phyloP scores from a whole-genome alignment of 2,888 invertebrate genomes.

The Andrena camellia region DNA sequence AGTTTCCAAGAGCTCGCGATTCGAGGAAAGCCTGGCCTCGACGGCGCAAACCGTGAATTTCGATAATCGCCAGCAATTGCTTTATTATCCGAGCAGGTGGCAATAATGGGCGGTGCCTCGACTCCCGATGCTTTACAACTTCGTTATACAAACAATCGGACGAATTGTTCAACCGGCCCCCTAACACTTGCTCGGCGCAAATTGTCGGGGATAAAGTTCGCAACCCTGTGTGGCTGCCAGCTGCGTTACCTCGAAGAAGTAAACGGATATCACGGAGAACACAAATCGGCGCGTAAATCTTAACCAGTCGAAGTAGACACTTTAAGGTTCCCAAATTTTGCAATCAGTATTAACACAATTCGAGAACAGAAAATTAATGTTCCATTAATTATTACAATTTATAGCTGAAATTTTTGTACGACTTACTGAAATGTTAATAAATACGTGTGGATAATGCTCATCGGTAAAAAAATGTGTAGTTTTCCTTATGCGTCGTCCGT shows the following conservation, averaged over 20 bases:
- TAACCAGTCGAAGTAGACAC: too few relatives aligned
- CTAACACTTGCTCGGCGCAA: conserved; percentile 26
- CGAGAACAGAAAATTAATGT: too few relatives aligned
- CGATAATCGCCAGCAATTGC: conserved; percentile 80
- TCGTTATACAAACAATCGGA: conserved; percentile 78
- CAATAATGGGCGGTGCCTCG: conserved; percentile 70
- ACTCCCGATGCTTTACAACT: conserved; percentile 48
- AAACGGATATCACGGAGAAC: background rate
- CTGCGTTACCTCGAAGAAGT: conserved; percentile 12
- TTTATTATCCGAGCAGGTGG: conserved; percentile 80
- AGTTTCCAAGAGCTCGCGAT: conserved; percentile 49
- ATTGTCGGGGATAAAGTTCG: conserved; percentile 36
- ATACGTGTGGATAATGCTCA: too few relatives aligned
- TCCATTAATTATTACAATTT: too few relatives aligned
- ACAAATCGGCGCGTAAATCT: too few relatives aligned
- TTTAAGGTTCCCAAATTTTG: too few relatives aligned
- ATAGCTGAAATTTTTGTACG: too few relatives aligned
- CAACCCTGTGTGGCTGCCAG: conserved; percentile 22
- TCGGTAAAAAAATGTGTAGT: too few relatives aligned
- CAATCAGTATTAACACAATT: too few relatives aligned
- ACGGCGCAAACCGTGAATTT: conserved; percentile 70
- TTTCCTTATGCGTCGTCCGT: too few relatives aligned
- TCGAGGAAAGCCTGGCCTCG: conserved; percentile 59
- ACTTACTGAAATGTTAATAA: too few relatives aligned
- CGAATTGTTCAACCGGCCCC: conserved; percentile 31